Evolutionary conservation across 1,140 invertebrate species (phyloP), one percentile per base, ranked within the genome.

Genomic region (Nasonia longicornis): DNA sequence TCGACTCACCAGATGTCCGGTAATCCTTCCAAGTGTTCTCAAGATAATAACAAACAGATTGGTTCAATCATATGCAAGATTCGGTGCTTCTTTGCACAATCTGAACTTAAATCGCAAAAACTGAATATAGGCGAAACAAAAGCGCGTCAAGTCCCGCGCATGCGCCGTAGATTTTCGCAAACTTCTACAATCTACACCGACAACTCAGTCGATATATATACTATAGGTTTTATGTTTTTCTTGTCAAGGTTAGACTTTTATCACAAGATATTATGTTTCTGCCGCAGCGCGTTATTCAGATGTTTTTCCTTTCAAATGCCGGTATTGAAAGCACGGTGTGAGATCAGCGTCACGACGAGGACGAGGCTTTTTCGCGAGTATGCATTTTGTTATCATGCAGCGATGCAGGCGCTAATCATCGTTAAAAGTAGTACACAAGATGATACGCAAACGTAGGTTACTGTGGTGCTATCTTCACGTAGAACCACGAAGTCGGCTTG

Each of bases 381-480:
- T 77, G 12, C 64, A 77, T 77, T 38, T 77, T 64, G 11, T 75
- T 63, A 75, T 75, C 31, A 22, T 1, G 20, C 12, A 20, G 42
- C 6, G 20, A 74, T 74, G n/a, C n/a, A 48, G 14, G 12, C 12
- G 22, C 12, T 52, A 74, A 74, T 52, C 6, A 16, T 26, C 4
- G 26, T 74, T 76, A 31, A 35, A 63, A 42, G n/a, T 52, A 48
- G 14, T 58, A 58, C 52, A 58, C 0, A 58, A 6, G 35, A 58
- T 58, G 20, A 7, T 20, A n/a, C 7, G 2, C 16, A 58, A 7
- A 38, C 7, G 7, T 58, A 58, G 52, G 0, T 42, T 66, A 66
- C 4, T 2, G 74, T 76, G 74, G 74, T 63, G 74, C 74, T 66
- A 66, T 42, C 74, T 76, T 45, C 22, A 26, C 2, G n/a, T 2